Evolutionary conservation across 2,888 invertebrate genomes (phyloP).

Genomic region (Drosophila multiciliata): DNA sequence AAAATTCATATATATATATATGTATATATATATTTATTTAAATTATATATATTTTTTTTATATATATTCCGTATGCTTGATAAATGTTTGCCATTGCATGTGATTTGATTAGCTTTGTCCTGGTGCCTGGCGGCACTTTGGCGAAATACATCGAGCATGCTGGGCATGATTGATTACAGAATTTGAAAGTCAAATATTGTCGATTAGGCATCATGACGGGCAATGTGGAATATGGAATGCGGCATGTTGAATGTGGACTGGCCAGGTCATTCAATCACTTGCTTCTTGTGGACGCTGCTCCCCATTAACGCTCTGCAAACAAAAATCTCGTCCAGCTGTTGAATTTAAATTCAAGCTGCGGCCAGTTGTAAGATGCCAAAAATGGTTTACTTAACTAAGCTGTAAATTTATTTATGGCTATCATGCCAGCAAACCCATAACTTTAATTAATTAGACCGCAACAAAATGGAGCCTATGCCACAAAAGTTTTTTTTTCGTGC

Average conservation of each 20-base stretch:
- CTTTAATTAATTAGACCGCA: conserved; percentile 75
- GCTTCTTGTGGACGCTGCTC: conserved; percentile 21
- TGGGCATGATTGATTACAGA: conserved; percentile 66
- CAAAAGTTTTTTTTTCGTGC: not conserved
- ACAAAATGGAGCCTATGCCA: conserved; percentile 36
- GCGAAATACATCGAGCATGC: conserved; percentile 44
- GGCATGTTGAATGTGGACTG: not conserved
- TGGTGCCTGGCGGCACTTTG: conserved; percentile 42
- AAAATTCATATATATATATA: conserved; percentile 23
- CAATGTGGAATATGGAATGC: conserved; percentile 21
- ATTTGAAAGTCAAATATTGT: conserved; percentile 74
- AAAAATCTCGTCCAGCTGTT: conserved; percentile 7
- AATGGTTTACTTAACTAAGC: conserved; percentile 29
- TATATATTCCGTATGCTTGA: conserved; percentile 48
- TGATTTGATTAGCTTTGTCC: conserved; percentile 71
- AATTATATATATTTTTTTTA: not conserved
- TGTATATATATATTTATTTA: not conserved
- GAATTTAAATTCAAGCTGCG: conserved; percentile 52
- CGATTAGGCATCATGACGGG: conserved; percentile 56
- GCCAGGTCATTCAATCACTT: conserved; percentile 35
- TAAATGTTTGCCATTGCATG: conserved; percentile 70
- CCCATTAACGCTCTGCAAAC: conserved; percentile 7
- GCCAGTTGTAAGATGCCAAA: conserved; percentile 18
- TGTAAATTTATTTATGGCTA: conserved; percentile 62
- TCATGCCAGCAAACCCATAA: conserved; percentile 66